A percentile compares a stretch with the other conserved stretches of the same genome.
Evolutionary conservation across 1,140 invertebrate species (phyloP).

Genomic region (Drosophila varians): DNA sequence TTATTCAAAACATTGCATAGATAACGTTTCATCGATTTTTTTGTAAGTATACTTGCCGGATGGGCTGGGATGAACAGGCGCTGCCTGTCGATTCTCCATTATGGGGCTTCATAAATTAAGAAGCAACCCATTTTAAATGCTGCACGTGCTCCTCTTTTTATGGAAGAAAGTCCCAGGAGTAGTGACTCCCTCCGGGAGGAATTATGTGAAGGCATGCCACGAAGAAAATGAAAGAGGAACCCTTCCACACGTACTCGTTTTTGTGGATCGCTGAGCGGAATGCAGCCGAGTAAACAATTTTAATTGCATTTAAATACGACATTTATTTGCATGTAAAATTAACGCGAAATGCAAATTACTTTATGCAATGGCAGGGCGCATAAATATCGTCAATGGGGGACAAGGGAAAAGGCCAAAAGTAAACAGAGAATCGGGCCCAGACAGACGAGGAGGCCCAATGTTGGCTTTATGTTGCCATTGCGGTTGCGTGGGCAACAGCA

Average conservation of each 20-base stretch:
- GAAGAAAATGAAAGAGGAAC: not conserved
- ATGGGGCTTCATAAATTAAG: constrained; percentile 66
- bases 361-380: constrained; percentile 41
- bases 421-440: constrained; percentile 19
- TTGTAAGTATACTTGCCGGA: too few species aligned
- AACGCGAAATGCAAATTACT: constrained; percentile 79
- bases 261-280: constrained; percentile 34
- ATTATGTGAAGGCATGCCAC: constrained; percentile 49
- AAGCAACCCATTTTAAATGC: constrained; percentile 51
- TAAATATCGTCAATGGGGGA: constrained; percentile 34
- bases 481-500: constrained; percentile 60
- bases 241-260: constrained; percentile 5
- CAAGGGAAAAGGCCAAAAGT: not conserved
- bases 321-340: constrained; percentile 83
- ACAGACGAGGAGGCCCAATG: constrained; percentile 18
- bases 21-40: too few species aligned
- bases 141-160: constrained; percentile 33
- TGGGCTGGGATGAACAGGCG: not conserved
- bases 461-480: constrained; percentile 56
- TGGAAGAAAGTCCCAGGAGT: constrained; percentile 4
- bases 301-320: constrained; percentile 83
- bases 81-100: constrained; percentile 42
- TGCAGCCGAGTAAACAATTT: constrained; percentile 80
- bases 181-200: not conserved
- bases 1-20: too few species aligned